A percentile compares a stretch with the other conserved stretches of the same genome.
These are phyloP conservation scores for Dysmachus trigonus DNA, from an alignment of 2,888 invertebrate genomes.

Conservation along the genomic window DNA sequence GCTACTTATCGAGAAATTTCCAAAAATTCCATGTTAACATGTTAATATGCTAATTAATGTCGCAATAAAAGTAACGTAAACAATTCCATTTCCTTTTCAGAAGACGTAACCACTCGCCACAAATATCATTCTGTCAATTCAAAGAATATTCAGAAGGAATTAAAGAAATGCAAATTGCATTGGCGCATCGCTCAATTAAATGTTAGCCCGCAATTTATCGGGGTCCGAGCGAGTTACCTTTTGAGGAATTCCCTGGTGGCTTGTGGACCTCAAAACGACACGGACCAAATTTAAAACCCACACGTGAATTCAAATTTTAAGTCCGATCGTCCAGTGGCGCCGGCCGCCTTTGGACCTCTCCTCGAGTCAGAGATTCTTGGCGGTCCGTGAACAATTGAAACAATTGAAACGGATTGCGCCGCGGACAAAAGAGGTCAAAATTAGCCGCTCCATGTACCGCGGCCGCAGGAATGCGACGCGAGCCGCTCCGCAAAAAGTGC, in stretches of 20 bases:
- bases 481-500: conserved; percentile 9
- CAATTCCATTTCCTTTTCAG: background rate
- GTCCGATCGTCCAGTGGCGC: conserved; percentile 6
- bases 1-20: background rate
- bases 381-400: conserved; percentile 26
- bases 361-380: background rate
- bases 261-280: background rate
- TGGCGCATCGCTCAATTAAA: background rate
- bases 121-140: background rate
- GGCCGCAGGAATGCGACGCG: conserved; percentile 31
- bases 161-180: background rate
- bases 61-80: background rate
- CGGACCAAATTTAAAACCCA: background rate
- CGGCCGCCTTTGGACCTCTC: background rate
- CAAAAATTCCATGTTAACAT: background rate
- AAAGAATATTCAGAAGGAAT: background rate
- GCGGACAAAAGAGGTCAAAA: conserved; percentile 38
- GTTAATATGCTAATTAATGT: background rate
- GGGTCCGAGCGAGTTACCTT: background rate
- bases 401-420: conserved; percentile 22
- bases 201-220: background rate
- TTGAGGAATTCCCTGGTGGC: background rate
- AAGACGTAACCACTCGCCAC: background rate
- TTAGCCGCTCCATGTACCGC: conserved; percentile 12
- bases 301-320: conserved; percentile 18